Evolutionary conservation across 2,888 invertebrate species (phyloP).

Genomic region (Ditylenchus weischeri): DNA sequence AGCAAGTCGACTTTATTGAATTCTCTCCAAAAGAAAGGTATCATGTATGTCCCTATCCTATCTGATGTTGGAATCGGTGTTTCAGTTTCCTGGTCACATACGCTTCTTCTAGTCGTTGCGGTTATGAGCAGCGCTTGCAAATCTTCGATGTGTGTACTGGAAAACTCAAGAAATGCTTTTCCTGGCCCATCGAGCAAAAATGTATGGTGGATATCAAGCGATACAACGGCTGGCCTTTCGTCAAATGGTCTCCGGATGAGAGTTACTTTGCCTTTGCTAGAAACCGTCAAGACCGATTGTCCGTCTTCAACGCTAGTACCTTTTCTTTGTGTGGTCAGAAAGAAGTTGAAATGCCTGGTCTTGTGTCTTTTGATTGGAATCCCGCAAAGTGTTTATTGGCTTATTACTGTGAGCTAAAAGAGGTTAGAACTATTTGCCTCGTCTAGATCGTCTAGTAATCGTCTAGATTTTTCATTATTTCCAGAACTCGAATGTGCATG

Average conservation of each 20-base stretch:
- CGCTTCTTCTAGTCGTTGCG: too few relatives aligned
- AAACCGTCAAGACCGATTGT: constrained; percentile 65
- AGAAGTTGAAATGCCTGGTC: constrained; percentile 67
- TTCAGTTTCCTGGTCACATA: too few relatives aligned
- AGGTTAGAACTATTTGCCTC: too few relatives aligned
- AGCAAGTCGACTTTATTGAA: constrained; percentile 87
- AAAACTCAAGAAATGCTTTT: constrained; percentile 37
- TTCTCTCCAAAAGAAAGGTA: constrained; percentile 95
- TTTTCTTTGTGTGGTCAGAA: constrained; percentile 90
- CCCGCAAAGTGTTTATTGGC: constrained; percentile 85
- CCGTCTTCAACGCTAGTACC: constrained; percentile 91
- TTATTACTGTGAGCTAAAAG: constrained; percentile 66
- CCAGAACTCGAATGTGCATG: constrained; percentile 38
- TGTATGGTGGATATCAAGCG: background rate
- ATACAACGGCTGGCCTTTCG: constrained; percentile 57
- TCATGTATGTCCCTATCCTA: constrained; percentile 66
- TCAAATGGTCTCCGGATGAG: constrained; percentile 67
- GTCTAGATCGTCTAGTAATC: too few relatives aligned
- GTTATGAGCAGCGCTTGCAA: constrained; percentile 70
- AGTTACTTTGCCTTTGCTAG: constrained; percentile 54
- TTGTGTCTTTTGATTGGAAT: constrained; percentile 93
- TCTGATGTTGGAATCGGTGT: constrained; percentile 43
- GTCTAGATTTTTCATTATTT: background rate
- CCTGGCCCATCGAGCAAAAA: constrained; percentile 59
- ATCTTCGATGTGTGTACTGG: constrained; percentile 95